A percentile compares a stretch with the other conserved stretches of the same genome.
Conservation (phyloP, 2,888 invertebrate species). For the Scaptomyza tumidula region DNA sequence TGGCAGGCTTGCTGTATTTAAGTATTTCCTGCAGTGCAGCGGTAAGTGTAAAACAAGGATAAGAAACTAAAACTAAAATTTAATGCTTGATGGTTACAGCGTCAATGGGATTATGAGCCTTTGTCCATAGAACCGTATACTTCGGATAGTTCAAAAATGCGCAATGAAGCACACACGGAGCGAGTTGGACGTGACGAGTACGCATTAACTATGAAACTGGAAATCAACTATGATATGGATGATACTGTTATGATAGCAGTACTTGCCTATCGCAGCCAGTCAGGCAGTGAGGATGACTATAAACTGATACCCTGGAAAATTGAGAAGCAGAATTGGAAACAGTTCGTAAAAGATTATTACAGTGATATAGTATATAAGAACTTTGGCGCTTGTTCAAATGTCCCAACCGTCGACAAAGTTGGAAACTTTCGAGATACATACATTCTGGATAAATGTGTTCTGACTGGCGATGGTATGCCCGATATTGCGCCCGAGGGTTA, state of each 20-base stretch:
- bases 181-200: slow-evolving; percentile 31
- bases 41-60: slow-evolving; percentile 10
- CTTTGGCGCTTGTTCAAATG: slow-evolving; percentile 40
- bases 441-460: slow-evolving; percentile 23
- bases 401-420: slow-evolving; percentile 4
- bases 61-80: too few relatives aligned
- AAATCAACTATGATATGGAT: slow-evolving; percentile 15
- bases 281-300: slow-evolving; percentile 58
- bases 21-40: neutral
- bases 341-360: slow-evolving; percentile 41
- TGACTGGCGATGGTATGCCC: slow-evolving; percentile 45
- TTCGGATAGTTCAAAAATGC: slow-evolving; percentile 30
- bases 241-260: slow-evolving; percentile 30
- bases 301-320: slow-evolving; percentile 34
- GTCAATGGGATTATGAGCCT: slow-evolving; percentile 38
- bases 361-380: slow-evolving; percentile 40
- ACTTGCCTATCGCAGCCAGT: slow-evolving; percentile 31
- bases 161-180: neutral
- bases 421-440: slow-evolving; percentile 4
- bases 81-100: slow-evolving; percentile 3
- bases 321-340: neutral
- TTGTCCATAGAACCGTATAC: neutral
- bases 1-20: neutral
- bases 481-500: slow-evolving; percentile 55
- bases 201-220: neutral